phyloP scores from a whole-genome alignment of 2,797 vertebrate species.

The Amblyraja radiata region DNA sequence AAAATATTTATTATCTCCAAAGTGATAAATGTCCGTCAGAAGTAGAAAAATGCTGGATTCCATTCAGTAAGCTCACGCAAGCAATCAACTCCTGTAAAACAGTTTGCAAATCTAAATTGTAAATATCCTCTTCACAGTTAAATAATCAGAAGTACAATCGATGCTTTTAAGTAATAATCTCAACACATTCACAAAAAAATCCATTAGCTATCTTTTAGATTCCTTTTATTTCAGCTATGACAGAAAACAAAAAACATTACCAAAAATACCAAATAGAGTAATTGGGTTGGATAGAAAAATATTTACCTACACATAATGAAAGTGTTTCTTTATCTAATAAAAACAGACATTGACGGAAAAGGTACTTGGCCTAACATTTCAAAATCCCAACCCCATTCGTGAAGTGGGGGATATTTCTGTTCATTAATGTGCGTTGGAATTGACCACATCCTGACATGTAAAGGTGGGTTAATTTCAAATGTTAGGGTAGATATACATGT shows the following conservation, averaged over 20 bases:
- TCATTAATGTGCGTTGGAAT: not conserved
- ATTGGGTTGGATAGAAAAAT: not conserved
- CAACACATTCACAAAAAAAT: not conserved
- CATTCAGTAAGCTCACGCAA: constrained; percentile 17
- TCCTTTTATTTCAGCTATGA: not conserved
- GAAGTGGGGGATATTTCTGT: not conserved
- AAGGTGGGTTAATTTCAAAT: not conserved
- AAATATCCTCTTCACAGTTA: constrained; percentile 34
- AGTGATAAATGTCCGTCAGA: not conserved
- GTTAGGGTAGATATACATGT: not conserved
- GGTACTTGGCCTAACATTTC: not conserved
- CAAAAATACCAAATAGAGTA: not conserved
- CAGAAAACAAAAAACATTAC: not conserved
- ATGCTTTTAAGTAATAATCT: constrained; percentile 13
- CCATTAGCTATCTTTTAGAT: not conserved
- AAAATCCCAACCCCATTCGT: not conserved
- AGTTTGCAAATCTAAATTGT: constrained; percentile 14
- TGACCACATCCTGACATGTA: not conserved
- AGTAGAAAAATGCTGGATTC: not conserved
- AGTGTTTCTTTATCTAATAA: constrained; percentile 8
- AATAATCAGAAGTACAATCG: constrained; percentile 20
- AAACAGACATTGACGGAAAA: not conserved
- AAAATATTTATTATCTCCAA: constrained; percentile 11
- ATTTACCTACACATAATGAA: not conserved
- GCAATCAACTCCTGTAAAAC: constrained; percentile 23